phyloP scores from a whole-genome alignment of 1,140 invertebrate genomes.

The Mylabris phalerata region DNA sequence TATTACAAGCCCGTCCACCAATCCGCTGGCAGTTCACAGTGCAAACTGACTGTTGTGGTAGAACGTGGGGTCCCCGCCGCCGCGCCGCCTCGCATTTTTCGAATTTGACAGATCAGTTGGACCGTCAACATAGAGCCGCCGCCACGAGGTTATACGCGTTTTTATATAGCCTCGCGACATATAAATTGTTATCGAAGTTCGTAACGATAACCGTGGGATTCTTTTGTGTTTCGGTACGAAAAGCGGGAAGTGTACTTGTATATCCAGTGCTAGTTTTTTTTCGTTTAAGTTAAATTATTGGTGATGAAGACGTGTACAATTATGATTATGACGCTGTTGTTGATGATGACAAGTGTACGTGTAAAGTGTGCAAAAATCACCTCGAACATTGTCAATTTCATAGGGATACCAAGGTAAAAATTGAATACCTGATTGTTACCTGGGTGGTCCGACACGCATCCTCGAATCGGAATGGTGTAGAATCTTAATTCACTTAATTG shows the following conservation, averaged over 20 bases:
- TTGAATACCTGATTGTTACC: no score
- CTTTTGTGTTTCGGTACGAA: no score
- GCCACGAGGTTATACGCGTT: no score
- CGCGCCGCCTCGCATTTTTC: constrained; percentile 23
- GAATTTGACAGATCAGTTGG: constrained; percentile 36
- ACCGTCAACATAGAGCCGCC: constrained; percentile 17
- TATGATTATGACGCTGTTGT: not conserved
- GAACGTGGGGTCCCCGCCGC: constrained; percentile 22
- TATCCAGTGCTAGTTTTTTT: no score
- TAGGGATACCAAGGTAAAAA: constrained; percentile 2
- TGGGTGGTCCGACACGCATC: no score
- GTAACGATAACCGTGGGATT: no score
- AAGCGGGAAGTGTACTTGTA: no score
- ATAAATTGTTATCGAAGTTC: no score
- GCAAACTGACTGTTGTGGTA: constrained; percentile 35
- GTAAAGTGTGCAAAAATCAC: not conserved
- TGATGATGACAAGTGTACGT: constrained; percentile 1
- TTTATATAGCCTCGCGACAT: no score
- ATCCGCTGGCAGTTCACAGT: constrained; percentile 36
- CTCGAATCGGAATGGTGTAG: not conserved
- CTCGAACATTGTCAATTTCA: not conserved
- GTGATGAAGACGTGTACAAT: no score
- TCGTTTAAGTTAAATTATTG: no score
- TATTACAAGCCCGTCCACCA: constrained; percentile 40
- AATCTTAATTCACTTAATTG: constrained; percentile 32